Base-by-base conservation (phyloP, 2,797 vertebrate species). In the Valencia hispanica region DNA sequence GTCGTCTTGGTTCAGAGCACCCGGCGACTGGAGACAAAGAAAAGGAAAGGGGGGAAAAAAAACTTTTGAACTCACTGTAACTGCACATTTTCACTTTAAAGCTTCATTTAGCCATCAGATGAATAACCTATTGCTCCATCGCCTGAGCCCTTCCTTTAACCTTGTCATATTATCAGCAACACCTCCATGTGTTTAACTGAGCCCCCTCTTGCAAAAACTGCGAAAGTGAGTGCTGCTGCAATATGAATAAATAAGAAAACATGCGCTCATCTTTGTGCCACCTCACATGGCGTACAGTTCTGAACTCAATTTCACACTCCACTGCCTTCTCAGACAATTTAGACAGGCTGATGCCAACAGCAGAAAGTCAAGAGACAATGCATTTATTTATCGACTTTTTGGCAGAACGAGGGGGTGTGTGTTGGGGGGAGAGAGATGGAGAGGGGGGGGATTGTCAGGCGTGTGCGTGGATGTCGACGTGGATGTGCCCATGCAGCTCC, bases 241-340 rank as follows among this genome's bases (percentile, higher is more conserved):
- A 91, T 92, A 88, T 93, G 91, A 93, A 94, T 94, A 94, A 93
- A 95, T 94, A 93, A 92, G 92, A 88, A 92, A 95, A 94, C 93
- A 93, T 86, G 87, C 83, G 88, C 93, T 92, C 89, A 79, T 92
- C 92, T 86, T 68, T 82, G 80, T 84, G 88, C 81, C 85, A 86
- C 82, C 79, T 86, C 87, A 66, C 90, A 78, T 85, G 30, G 88
- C 91, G 81, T 93, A 92, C 92, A 89, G 92, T 94, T 93, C 91
- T 94, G 93, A 94, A 95, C 93, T 95, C 94, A 96, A 95, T 96
- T 96, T 96, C 95, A 95, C 93, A 92, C 94, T 92, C 91, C 86
- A 86, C 89, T 93, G 94, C 92, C 83, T 94, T 91, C 92, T 91
- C 89, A 94, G 94, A 95, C 94, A 94, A 93, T 95, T 94, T 94